Conservation (phyloP, 2,888 invertebrate species). For the Cenopis cana region DNA sequence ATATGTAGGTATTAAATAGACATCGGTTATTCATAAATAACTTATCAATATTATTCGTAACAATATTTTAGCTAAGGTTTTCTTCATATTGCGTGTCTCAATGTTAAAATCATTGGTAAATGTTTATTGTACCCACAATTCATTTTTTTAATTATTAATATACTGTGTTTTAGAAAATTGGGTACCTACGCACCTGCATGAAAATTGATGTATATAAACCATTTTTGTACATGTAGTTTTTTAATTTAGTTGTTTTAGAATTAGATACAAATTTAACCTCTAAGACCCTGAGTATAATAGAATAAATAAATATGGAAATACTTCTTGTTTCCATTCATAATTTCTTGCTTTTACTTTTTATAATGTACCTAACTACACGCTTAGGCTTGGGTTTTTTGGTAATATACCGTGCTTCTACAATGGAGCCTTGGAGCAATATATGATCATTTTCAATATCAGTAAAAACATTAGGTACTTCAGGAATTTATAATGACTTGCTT, state of each 20-base stretch:
- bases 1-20: conserved; percentile 51
- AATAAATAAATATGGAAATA: conserved; percentile 64
- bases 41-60: conserved; percentile 53
- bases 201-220: conserved; percentile 80
- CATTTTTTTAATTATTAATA: too few relatives aligned
- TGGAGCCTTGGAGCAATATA: too few relatives aligned
- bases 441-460: too few relatives aligned
- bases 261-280: conserved; percentile 80
- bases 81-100: conserved; percentile 59
- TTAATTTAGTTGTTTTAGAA: conserved; percentile 78
- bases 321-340: conserved; percentile 47
- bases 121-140: conserved; percentile 75
- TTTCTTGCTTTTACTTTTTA: neutral
- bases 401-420: too few relatives aligned
- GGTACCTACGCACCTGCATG: conserved; percentile 74
- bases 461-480: too few relatives aligned
- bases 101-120: conserved; percentile 58
- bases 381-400: too few relatives aligned
- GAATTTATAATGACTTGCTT: too few relatives aligned
- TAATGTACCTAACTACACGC: neutral
- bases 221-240: conserved; percentile 83
- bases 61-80: conserved; percentile 57
- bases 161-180: conserved; percentile 59
- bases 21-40: conserved; percentile 58
- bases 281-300: conserved; percentile 82